phyloP scores from a whole-genome alignment of 1,140 invertebrate genomes.

The Drosophila cardini region DNA sequence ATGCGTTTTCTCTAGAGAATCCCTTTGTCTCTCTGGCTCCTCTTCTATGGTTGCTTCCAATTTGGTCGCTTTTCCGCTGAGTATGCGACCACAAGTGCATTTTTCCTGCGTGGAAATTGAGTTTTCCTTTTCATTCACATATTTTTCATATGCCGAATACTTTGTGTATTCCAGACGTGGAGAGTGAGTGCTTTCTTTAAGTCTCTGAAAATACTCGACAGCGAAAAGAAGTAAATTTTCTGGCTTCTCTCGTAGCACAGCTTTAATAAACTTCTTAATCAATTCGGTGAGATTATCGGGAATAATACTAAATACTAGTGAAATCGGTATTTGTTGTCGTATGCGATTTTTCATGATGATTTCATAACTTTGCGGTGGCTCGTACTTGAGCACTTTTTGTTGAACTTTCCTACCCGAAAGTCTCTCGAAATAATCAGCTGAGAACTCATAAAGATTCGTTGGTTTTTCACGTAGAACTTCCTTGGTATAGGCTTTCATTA shows the following conservation, averaged over 20 bases:
- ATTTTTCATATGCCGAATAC: conserved; percentile 68
- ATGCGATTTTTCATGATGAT: conserved; percentile 65
- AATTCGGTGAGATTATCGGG: conserved; percentile 85
- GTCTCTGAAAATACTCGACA: conserved; percentile 85
- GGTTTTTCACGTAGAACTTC: conserved; percentile 86
- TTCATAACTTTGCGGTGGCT: conserved; percentile 64
- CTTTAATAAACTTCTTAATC: conserved; percentile 86
- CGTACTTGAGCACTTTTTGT: conserved; percentile 48
- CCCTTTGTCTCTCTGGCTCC: background rate
- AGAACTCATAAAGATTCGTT: conserved; percentile 85
- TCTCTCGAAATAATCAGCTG: conserved; percentile 85
- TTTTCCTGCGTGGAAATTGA: conserved; percentile 41
- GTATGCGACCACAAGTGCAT: conserved; percentile 57
- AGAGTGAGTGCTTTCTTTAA: conserved; percentile 76
- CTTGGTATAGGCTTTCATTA: conserved; percentile 86
- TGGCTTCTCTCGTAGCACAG: conserved; percentile 85
- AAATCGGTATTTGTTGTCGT: conserved; percentile 64
- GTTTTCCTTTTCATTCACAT: conserved; percentile 39
- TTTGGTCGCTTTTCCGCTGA: conserved; percentile 22
- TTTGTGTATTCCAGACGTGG: conserved; percentile 44
- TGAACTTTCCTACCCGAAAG: conserved; percentile 82
- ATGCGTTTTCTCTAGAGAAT: background rate
- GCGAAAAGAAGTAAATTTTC: conserved; percentile 85
- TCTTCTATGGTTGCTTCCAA: background rate
- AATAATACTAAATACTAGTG: conserved; percentile 84